Evolutionary conservation across 2,888 invertebrate genomes (phyloP).

Genomic region (Tipula confusa): DNA sequence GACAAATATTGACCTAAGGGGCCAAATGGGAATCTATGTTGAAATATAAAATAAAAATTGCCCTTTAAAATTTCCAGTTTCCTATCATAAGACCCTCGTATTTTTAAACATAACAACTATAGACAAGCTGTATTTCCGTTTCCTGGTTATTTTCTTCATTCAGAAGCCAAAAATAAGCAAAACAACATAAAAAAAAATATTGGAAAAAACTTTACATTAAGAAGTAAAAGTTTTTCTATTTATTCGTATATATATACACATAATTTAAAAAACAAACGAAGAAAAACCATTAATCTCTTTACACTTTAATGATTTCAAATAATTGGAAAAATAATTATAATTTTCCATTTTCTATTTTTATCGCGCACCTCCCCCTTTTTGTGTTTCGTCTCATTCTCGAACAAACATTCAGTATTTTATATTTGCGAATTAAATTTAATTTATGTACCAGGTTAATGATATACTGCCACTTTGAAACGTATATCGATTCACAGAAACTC

Average conservation of each 20-base stretch:
- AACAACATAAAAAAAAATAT: too few relatives aligned
- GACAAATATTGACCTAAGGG: too few relatives aligned
- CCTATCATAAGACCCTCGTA: too few relatives aligned
- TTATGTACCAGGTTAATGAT: too few relatives aligned
- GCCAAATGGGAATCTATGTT: too few relatives aligned
- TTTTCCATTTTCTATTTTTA: background rate
- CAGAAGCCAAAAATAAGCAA: constrained; percentile 9
- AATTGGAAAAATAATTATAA: constrained; percentile 25
- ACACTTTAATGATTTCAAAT: constrained; percentile 25
- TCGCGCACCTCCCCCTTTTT: background rate
- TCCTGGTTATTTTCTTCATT: constrained; percentile 8
- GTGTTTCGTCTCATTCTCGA: background rate
- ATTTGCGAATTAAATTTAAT: too few relatives aligned
- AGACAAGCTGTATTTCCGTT: too few relatives aligned
- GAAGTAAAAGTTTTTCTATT: constrained; percentile 20
- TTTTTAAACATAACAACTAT: too few relatives aligned
- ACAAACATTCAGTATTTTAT: background rate
- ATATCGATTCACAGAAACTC: too few relatives aligned
- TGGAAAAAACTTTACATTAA: background rate
- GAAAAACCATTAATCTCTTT: constrained; percentile 20
- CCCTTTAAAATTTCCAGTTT: too few relatives aligned
- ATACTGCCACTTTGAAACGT: too few relatives aligned
- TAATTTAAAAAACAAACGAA: constrained; percentile 3
- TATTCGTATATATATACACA: background rate
- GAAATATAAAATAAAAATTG: too few relatives aligned